Conservation (phyloP, 2,888 invertebrate genomes). For the Elysia crispata region DNA sequence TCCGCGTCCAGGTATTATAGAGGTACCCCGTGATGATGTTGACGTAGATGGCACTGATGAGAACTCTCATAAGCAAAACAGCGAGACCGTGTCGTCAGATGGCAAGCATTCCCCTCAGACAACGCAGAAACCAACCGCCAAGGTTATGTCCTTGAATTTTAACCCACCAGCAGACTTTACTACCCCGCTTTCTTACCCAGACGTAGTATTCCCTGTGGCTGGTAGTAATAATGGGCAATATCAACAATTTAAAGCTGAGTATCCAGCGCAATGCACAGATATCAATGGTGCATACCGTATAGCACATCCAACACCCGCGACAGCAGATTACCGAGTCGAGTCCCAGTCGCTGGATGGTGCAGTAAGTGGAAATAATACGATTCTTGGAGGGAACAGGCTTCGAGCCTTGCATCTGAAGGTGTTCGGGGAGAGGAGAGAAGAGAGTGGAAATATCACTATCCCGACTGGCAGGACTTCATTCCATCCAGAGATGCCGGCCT, state of each 20-base stretch:
- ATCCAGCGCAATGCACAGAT: too few species aligned
- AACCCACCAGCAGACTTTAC: not conserved
- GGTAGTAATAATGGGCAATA: not conserved
- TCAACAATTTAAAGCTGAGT: too few species aligned
- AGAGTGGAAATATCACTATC: not conserved
- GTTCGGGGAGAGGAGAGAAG: conserved; percentile 21
- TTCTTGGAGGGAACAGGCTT: not conserved
- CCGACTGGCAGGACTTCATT: conserved; percentile 13
- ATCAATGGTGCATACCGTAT: too few species aligned
- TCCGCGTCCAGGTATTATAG: not conserved
- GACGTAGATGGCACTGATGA: not conserved
- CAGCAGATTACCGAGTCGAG: too few species aligned
- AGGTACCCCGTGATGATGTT: not conserved
- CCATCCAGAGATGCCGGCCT: conserved; percentile 20
- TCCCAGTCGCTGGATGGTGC: too few species aligned
- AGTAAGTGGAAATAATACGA: not conserved
- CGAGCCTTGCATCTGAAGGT: conserved; percentile 14
- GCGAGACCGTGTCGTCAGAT: not conserved
- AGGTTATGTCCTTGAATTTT: not conserved
- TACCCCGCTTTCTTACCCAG: not conserved
- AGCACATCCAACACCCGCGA: too few species aligned
- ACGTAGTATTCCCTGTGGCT: not conserved
- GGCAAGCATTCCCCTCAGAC: not conserved
- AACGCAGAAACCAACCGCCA: not conserved
- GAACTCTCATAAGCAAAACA: not conserved